phyloP scores from a whole-genome alignment of 2,113 vertebrate genomes.

The Shinisaurus crocodilurus region DNA sequence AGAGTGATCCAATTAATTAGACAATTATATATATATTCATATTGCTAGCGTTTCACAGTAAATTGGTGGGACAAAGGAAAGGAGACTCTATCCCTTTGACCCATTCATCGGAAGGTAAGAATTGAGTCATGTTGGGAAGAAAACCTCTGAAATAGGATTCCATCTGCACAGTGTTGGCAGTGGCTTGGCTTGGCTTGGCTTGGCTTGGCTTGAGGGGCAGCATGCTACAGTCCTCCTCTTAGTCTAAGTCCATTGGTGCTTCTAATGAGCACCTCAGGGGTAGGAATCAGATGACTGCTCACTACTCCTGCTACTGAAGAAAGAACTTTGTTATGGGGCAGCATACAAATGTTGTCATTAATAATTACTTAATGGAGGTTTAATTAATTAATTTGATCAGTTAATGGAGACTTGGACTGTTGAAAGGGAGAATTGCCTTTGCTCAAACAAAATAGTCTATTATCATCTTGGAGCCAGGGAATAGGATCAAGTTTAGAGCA shows the following conservation, averaged over 20 bases:
- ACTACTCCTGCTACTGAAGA: too few species aligned
- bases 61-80: background rate
- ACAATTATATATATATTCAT: background rate
- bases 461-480: background rate
- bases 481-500: background rate
- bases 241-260: background rate
- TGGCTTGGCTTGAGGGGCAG: background rate
- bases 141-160: background rate
- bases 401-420: background rate
- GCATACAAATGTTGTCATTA: too few species aligned
- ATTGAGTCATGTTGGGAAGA: background rate
- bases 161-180: background rate
- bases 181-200: background rate
- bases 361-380: too few species aligned
- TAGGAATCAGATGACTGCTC: too few species aligned
- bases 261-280: too few species aligned
- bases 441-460: background rate
- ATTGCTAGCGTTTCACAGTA: background rate
- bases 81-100: background rate
- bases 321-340: too few species aligned
- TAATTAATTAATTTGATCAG: too few species aligned
- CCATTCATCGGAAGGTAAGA: background rate
- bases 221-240: background rate
- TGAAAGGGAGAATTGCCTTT: background rate
- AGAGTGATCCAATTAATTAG: background rate